Evolutionary conservation across 2,113 vertebrate genomes (phyloP).

Genomic region (Bufo gargarizans): DNA sequence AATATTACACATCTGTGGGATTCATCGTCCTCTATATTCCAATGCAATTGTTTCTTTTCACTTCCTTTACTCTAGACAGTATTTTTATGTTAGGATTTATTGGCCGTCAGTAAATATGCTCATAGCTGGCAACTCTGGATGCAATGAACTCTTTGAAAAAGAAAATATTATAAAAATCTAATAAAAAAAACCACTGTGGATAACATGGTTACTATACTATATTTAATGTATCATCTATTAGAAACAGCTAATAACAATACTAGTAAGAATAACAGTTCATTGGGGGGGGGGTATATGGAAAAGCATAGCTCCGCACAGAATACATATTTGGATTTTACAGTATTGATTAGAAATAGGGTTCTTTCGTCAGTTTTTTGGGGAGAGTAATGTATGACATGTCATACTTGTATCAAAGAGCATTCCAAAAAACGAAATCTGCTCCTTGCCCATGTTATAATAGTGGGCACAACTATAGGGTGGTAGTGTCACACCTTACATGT

Average conservation of each 20-base stretch:
- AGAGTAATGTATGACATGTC: background rate
- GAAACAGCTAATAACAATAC: constrained; percentile 6
- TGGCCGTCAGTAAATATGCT: constrained; percentile 20
- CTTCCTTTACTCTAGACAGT: background rate
- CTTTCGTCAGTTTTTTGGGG: background rate
- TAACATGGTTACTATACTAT: constrained; percentile 12
- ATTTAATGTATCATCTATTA: constrained; percentile 13
- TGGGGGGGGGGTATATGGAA: background rate
- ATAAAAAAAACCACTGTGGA: background rate
- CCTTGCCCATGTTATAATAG: background rate
- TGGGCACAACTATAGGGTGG: background rate
- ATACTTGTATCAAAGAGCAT: background rate
- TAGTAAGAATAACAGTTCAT: background rate
- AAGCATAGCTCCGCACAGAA: background rate
- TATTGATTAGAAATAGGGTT: background rate
- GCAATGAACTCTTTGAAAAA: background rate
- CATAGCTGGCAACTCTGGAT: background rate
- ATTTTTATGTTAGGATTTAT: background rate
- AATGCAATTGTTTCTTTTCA: background rate
- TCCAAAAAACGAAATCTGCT: background rate
- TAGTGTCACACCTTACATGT: background rate
- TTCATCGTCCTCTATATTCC: background rate
- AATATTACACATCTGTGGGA: background rate
- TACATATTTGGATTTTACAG: background rate
- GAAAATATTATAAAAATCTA: background rate